Conservation (phyloP, 2,797 vertebrate genomes). For the Morelia viridis region DNA sequence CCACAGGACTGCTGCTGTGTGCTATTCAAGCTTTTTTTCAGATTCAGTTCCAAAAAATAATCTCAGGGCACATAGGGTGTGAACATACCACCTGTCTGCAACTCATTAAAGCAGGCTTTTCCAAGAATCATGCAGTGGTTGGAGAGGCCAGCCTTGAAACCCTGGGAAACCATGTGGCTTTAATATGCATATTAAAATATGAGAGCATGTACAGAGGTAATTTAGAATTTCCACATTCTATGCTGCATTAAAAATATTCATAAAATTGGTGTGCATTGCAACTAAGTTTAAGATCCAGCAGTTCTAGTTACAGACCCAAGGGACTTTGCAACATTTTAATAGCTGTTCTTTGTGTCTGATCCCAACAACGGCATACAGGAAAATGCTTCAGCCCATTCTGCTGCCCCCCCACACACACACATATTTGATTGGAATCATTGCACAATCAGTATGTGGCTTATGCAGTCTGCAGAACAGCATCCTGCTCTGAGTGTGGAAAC, state of each 20-base stretch:
- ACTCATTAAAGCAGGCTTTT: too few species aligned
- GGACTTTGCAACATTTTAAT: not conserved
- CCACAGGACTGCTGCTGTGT: too few species aligned
- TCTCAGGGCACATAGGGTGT: too few species aligned
- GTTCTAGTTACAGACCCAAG: not conserved
- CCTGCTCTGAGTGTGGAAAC: not conserved
- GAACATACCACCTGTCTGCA: too few species aligned
- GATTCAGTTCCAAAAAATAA: too few species aligned
- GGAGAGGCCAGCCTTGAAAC: too few species aligned
- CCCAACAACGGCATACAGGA: not conserved
- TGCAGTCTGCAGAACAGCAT: not conserved
- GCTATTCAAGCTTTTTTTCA: too few species aligned
- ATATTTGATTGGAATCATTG: not conserved
- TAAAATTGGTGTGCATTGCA: not conserved
- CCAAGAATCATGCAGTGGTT: too few species aligned
- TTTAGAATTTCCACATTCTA: not conserved
- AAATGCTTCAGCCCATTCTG: not conserved
- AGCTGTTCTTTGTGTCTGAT: not conserved
- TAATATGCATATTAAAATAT: not conserved
- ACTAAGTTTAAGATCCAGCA: not conserved
- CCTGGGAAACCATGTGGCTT: not conserved
- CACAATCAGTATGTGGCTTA: not conserved
- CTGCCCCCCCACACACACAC: not conserved
- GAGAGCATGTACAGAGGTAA: not conserved
- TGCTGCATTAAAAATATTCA: not conserved